phyloP scores from a whole-genome alignment of 2,797 vertebrate genomes.

The Liasis olivaceus region DNA sequence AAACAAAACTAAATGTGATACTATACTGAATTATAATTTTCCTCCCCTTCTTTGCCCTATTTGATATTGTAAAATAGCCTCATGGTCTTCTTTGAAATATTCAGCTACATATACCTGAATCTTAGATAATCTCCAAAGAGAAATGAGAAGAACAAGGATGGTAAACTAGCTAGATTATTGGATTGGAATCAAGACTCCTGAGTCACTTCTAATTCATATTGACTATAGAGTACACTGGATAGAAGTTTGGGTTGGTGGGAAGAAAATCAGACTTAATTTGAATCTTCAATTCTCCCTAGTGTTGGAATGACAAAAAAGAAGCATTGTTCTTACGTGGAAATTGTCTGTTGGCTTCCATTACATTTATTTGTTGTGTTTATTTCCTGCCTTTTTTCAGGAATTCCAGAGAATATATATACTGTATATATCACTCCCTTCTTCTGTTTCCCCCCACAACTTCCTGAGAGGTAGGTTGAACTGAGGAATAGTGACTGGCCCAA shows the following conservation, averaged over 20 bases:
- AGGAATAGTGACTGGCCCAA: background rate
- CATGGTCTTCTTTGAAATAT: constrained; percentile 27
- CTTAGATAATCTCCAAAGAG: background rate
- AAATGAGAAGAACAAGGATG: background rate
- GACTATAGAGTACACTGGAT: background rate
- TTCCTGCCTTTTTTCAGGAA: background rate
- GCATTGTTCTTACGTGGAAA: background rate
- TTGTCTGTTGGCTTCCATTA: background rate
- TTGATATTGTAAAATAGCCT: background rate
- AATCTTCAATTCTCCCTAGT: background rate
- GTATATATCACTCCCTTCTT: background rate
- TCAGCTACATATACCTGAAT: background rate
- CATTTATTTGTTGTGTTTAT: background rate
- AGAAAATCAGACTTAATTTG: background rate
- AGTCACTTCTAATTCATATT: background rate
- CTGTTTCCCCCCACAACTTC: background rate
- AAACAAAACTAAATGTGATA: constrained; percentile 36
- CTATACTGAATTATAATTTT: constrained; percentile 15
- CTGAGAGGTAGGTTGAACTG: background rate
- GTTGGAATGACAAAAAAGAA: background rate
- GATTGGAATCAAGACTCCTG: too few relatives aligned
- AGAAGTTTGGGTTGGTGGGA: too few relatives aligned
- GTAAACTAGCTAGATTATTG: background rate
- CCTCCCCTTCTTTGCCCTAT: background rate
- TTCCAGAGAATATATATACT: background rate